These are phyloP conservation scores for Atta colombica DNA, from an alignment of 1,140 invertebrate genomes.

Conservation along the genomic window DNA sequence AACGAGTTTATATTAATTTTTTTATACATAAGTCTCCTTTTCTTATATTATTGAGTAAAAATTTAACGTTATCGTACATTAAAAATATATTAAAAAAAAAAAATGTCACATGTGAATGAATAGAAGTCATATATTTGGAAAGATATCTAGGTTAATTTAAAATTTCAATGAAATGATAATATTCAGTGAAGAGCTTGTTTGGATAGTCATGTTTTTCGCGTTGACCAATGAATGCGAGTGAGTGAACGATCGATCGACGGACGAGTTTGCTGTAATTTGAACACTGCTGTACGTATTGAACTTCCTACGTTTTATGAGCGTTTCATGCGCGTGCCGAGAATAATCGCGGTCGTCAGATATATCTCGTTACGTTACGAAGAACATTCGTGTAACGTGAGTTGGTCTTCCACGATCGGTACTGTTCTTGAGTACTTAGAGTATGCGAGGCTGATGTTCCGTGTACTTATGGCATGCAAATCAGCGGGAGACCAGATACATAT, in stretches of 20 bases:
- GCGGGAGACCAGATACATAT: not conserved
- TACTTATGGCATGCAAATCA: slow-evolving; percentile 37
- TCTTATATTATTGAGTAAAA: not conserved
- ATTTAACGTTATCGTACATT: not conserved
- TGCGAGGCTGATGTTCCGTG: slow-evolving; percentile 12
- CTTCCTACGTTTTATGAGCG: slow-evolving; percentile 52
- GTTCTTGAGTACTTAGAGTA: slow-evolving; percentile 11
- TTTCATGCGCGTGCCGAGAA: slow-evolving; percentile 54
- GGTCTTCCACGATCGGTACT: slow-evolving; percentile 23
- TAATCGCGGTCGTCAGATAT: slow-evolving; percentile 59
- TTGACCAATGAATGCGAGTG: slow-evolving; percentile 5
- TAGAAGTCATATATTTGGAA: not conserved
- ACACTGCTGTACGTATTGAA: slow-evolving; percentile 47
- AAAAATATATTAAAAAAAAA: not conserved
- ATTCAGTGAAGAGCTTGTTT: not conserved
- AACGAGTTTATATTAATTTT: not conserved
- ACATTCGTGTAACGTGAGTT: slow-evolving; percentile 7
- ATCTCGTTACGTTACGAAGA: slow-evolving; percentile 42
- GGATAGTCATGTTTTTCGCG: not conserved
- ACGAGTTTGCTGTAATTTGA: slow-evolving; percentile 47
- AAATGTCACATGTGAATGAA: not conserved
- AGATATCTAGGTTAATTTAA: slow-evolving; percentile 12
- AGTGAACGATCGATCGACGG: slow-evolving; percentile 18
- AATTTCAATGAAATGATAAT: slow-evolving; percentile 23
- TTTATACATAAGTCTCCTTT: not conserved